Conservation (phyloP, 2,888 invertebrate genomes). For the Cerastis rubricosa region DNA sequence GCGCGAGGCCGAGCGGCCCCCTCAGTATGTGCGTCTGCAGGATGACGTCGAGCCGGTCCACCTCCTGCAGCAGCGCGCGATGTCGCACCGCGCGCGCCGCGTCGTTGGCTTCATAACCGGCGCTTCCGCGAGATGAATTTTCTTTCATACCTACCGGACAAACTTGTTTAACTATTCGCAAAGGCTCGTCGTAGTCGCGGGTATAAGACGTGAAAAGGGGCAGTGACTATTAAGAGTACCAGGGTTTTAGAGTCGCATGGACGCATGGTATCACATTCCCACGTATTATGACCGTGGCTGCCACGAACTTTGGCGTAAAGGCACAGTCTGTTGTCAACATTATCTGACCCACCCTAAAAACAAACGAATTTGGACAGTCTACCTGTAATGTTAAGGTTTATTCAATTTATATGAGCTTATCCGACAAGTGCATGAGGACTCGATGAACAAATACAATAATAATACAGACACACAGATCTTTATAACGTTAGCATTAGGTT, state of each 20-base stretch:
- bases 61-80: conserved; percentile 92
- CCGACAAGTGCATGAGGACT: no score
- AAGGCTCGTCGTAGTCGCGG: neutral
- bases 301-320: neutral
- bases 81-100: conserved; percentile 92
- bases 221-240: neutral
- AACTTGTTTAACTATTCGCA: neutral
- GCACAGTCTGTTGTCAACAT: no score
- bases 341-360: no score
- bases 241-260: neutral
- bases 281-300: neutral
- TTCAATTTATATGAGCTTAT: no score
- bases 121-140: conserved; percentile 68
- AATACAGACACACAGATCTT: no score
- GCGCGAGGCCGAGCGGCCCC: conserved; percentile 89
- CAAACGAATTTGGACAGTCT: no score
- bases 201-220: neutral
- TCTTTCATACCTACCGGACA: conserved; percentile 72
- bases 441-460: no score
- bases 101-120: conserved; percentile 88
- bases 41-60: conserved; percentile 93
- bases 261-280: neutral
- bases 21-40: conserved; percentile 92
- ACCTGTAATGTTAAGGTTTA: no score
- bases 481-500: no score